phyloP scores from a whole-genome alignment of 2,797 vertebrate genomes.

The Sylvilagus floridanus region DNA sequence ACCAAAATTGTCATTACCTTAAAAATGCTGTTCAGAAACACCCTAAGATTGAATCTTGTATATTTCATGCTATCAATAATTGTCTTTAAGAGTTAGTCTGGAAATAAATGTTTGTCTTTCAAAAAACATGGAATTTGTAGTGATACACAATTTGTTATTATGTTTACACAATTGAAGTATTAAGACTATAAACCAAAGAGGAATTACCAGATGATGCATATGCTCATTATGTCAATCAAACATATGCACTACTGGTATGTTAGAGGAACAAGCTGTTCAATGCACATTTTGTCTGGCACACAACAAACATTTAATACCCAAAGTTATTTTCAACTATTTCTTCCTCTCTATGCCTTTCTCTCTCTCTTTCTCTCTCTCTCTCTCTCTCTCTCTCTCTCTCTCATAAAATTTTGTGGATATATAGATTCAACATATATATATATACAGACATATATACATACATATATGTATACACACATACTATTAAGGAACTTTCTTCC shows the following conservation, averaged over 20 bases:
- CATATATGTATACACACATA: neutral
- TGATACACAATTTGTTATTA: neutral
- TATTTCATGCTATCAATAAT: neutral
- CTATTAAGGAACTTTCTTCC: neutral
- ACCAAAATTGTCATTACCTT: neutral
- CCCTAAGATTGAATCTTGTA: neutral
- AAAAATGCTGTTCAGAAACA: neutral
- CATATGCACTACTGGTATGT: accelerated
- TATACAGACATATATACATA: neutral
- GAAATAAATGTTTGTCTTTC: neutral
- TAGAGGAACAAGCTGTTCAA: neutral
- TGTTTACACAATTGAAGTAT: neutral
- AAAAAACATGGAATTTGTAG: neutral
- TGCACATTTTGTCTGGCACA: too few relatives aligned
- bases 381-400: neutral
- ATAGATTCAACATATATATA: neutral
- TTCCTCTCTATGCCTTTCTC: neutral
- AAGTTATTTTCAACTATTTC: neutral
- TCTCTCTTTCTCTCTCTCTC: too few relatives aligned
- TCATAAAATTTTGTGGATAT: too few relatives aligned
- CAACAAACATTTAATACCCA: neutral
- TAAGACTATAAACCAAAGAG: neutral
- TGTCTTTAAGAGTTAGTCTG: neutral
- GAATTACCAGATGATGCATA: neutral
- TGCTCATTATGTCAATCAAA: neutral